Evolutionary conservation across 2,797 vertebrate genomes (phyloP), one percentile per base, ranked within the genome.

Genomic region (Aeoliscus strigatus): DNA sequence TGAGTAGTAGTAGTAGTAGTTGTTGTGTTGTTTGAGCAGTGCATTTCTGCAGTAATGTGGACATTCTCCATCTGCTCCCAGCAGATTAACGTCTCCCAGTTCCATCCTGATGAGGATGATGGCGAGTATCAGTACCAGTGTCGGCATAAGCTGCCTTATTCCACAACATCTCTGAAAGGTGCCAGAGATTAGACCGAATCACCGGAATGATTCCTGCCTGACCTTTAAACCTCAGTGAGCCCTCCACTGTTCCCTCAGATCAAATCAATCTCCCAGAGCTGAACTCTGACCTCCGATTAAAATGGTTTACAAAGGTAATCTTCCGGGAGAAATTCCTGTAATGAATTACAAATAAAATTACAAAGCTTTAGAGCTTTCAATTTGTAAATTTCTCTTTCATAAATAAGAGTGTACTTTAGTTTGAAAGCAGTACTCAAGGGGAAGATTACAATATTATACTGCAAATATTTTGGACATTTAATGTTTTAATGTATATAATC

Each of bases 91-190:
- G 21, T 8, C 29, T 66, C 27, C 41, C 24, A 16, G 25, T 62
- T 39, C 27, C 27, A 5, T 62, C 51, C 34, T 1, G 0, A 24
- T 14, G 13, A 4, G 13, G 54, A 55, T 54, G 45, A 54, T 9
- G 21, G 34, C 17, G n/a, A 31, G 32, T 14, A 32, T 57, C 6
- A 9, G 7, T 2, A 1, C 5, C 13, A 42, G 31, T 1, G 23
- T 32, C 31, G 37, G 10, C 27, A 17, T 72, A 70, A 77, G 57
- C 60, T 52, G 38, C n/a, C 32, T 70, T 73, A 61, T 58, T 65
- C 34, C 59, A 63, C 38, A 9, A 12, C 10, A 30, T 30, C 50
- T 64, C 37, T 18, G 47, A 11, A 62, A 59, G 1, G 21, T 65
- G 51, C 44, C 38, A 42, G 10, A 52, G 51, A 46, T 77, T 58